Percentiles rank a stretch among this genome's conserved stretches.
Evolutionary conservation across 2,888 invertebrate genomes (phyloP).

Genomic region (Ypsolopha sequella): DNA sequence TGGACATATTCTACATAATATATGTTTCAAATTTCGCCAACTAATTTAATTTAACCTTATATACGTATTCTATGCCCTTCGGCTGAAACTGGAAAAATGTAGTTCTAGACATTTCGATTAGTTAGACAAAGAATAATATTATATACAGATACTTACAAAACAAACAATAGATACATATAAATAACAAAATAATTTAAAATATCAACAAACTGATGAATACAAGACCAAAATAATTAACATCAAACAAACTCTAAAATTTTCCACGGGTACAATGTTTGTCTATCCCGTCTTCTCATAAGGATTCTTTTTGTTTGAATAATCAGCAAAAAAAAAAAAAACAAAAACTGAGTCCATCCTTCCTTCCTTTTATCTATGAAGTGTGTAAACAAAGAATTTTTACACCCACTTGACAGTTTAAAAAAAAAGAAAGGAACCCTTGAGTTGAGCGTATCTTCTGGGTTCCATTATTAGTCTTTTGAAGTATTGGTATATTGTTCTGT

Average conservation of each 20-base stretch:
- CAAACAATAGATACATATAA: slow-evolving; percentile 10
- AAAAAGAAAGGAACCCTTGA: slow-evolving; percentile 35
- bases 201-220: background rate
- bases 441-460: slow-evolving; percentile 17
- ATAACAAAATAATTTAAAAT: background rate
- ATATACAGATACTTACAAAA: too few relatives aligned
- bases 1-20: too few relatives aligned
- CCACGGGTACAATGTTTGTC: background rate
- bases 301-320: too few relatives aligned
- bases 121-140: too few relatives aligned
- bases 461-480: background rate
- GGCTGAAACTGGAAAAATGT: too few relatives aligned
- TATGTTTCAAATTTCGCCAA: too few relatives aligned
- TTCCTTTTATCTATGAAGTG: slow-evolving; percentile 18
- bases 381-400: slow-evolving; percentile 42
- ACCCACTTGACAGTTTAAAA: slow-evolving; percentile 31
- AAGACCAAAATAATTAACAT: background rate
- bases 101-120: too few relatives aligned
- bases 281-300: background rate
- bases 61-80: too few relatives aligned
- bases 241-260: background rate
- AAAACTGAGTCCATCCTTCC: slow-evolving; percentile 4
- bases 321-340: background rate
- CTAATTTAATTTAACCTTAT: too few relatives aligned
- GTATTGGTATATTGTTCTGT: background rate